Conservation (phyloP, 2,113 vertebrate species). For the Hemibagrus wyckioides region DNA sequence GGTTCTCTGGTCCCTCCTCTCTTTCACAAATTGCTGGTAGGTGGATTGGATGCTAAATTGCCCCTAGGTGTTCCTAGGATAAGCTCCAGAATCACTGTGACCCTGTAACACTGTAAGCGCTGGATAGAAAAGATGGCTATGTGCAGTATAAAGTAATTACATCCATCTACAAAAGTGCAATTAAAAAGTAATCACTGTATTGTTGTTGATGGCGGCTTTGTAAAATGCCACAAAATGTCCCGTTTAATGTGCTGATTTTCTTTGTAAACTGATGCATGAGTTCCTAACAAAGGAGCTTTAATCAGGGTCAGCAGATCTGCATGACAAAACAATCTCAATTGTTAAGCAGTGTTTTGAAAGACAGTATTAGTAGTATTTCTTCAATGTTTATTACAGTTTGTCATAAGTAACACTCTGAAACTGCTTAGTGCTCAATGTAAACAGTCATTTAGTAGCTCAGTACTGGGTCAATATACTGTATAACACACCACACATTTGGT, state of each 20-base stretch:
- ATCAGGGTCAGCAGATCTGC: not conserved
- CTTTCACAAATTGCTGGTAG: not conserved
- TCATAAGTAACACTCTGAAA: not conserved
- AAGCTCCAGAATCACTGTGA: not conserved
- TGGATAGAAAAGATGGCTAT: not conserved
- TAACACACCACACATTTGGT: not conserved
- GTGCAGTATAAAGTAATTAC: not conserved
- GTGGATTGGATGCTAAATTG: not conserved
- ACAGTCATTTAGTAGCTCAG: not conserved
- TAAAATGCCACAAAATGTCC: not conserved
- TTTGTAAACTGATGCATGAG: not conserved
- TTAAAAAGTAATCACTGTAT: not conserved
- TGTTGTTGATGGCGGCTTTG: not conserved
- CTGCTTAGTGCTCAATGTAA: not conserved
- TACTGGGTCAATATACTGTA: not conserved
- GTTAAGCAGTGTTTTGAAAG: not conserved
- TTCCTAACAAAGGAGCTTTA: not conserved
- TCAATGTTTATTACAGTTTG: not conserved
- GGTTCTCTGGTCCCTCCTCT: not conserved
- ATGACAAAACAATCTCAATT: not conserved
- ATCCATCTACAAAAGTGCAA: not conserved
- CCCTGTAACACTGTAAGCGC: not conserved
- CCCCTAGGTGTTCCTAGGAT: not conserved
- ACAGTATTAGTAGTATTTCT: not conserved
- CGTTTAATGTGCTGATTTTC: not conserved